A percentile compares a stretch with the other conserved stretches of the same genome.
phyloP scores from a whole-genome alignment of 2,113 vertebrate species.

The Dermatemys mawii region DNA sequence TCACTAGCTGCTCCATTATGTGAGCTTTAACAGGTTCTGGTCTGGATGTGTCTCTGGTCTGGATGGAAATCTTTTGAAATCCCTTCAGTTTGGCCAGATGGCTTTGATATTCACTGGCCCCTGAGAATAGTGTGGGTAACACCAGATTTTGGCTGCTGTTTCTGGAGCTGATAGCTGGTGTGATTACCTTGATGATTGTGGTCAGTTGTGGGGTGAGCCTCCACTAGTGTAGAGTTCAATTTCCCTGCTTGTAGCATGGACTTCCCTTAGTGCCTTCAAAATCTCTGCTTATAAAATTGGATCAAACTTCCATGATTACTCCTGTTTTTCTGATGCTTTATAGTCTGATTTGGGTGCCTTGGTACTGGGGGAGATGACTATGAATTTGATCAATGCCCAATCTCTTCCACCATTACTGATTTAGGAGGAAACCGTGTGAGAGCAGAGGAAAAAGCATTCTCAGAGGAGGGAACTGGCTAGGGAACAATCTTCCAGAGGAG shows the following conservation, averaged over 20 bases:
- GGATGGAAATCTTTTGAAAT: neutral
- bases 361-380: too few species aligned
- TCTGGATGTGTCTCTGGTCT: too few species aligned
- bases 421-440: neutral
- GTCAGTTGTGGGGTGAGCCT: too few species aligned
- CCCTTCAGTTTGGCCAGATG: neutral
- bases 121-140: neutral
- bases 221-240: neutral
- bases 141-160: neutral
- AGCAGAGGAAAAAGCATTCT: too few species aligned
- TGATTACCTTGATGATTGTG: neutral
- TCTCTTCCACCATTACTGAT: neutral
- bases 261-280: neutral
- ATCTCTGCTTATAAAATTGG: neutral
- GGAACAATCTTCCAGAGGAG: too few species aligned
- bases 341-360: neutral
- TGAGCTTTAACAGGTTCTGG: neutral
- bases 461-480: too few species aligned
- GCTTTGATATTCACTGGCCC: neutral
- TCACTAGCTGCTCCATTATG: neutral
- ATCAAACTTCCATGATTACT: neutral
- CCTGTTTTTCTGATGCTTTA: neutral
- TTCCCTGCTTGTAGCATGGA: neutral
- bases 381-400: neutral
- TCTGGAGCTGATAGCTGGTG: neutral